Evolutionary conservation across 1,140 invertebrate species (phyloP).

Genomic region (Neotoxoptera formosana): DNA sequence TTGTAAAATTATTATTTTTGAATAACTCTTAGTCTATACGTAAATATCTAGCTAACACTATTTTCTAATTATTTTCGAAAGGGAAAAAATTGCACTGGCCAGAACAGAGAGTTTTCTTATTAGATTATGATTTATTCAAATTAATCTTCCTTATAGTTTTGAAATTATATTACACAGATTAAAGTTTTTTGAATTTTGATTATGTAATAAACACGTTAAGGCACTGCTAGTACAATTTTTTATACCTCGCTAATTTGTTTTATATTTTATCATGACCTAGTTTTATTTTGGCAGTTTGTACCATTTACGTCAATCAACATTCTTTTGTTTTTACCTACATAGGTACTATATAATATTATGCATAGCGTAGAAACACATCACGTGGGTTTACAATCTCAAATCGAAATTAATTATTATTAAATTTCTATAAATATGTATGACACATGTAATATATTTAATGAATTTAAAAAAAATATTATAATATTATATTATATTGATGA

Average conservation of each 20-base stretch:
- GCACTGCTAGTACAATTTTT: neutral
- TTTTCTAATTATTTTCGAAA: neutral
- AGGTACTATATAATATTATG: neutral
- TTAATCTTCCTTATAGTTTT: neutral
- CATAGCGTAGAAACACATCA: neutral
- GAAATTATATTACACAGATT: neutral
- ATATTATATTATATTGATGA: no score
- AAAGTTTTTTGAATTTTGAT: neutral
- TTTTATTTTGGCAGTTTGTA: neutral
- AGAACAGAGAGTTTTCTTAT: neutral
- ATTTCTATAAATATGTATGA: neutral
- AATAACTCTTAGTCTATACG: neutral
- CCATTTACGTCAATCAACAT: neutral
- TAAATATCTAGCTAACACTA: no score
- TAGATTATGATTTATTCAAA: neutral
- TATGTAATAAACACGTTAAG: neutral
- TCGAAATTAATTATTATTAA: neutral
- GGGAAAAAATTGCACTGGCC: neutral
- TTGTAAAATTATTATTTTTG: no score
- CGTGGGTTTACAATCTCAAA: neutral
- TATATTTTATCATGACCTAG: neutral
- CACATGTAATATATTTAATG: neutral
- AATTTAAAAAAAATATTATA: neutral
- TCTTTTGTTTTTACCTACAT: neutral
- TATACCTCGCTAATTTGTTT: neutral